Evolutionary conservation across 2,113 vertebrate genomes (phyloP), one percentile per base, ranked within the genome.

Genomic region (Ictalurus punctatus): DNA sequence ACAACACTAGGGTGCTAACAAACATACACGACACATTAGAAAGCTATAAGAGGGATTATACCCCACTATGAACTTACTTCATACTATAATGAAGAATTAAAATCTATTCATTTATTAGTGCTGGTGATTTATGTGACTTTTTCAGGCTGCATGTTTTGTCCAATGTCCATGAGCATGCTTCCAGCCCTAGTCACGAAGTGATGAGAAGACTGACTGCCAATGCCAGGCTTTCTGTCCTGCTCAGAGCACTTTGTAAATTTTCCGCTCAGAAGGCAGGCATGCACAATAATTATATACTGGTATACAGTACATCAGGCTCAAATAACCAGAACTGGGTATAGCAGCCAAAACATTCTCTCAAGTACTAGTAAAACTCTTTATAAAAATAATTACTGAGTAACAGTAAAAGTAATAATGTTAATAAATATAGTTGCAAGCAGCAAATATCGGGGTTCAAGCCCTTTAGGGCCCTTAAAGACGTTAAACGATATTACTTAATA

Each of bases 141-240:
- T 74, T 10, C 12, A 0, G 8, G 48, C 52, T 63, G 25, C 23
- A 16, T 44, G 84, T 19, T 73, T 86, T 86, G 17, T 48, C 58
- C 74, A 67, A 67, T 17, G 63, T 86, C 34, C 58, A 52, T 23
- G 40, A 37, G 58, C 34, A 79, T 79, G 73, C 44, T 86, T 78
- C 25, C 37, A 19, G 40, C 25, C 52, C 37, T 59, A 9, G 23
- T 58, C 56, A 58, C 56, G n/a, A 27, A 79, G 2, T 27, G 71
- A 78, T 44, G 7, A 61, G n/a, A 69, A 21, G n/a, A 69, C 65
- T 71, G 83, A 48, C 25, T 16, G 21, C 40, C 83, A 23, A 71
- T 85, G 83, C 40, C 19, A 85, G n/a, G 63, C 54, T 69, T 27
- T 30, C 48, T 34, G 54, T 61, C 34, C 56, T 86, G 73, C 23